Evolutionary conservation across 2,113 vertebrate species (phyloP).

Genomic region (Ameiurus melas): DNA sequence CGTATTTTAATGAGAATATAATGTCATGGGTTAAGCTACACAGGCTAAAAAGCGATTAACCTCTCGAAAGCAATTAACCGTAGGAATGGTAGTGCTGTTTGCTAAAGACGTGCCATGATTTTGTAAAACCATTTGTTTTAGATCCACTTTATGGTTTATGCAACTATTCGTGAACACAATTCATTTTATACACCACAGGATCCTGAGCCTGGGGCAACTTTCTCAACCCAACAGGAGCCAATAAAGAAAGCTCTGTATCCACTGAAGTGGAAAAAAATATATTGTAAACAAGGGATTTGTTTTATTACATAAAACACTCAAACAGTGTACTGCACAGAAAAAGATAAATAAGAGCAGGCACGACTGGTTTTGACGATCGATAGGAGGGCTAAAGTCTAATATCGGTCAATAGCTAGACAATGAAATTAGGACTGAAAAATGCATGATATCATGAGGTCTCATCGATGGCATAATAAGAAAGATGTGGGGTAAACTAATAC

Average conservation of each 20-base stretch:
- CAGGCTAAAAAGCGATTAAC: not conserved
- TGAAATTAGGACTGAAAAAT: not conserved
- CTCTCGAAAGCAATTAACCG: not conserved
- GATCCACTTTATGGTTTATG: constrained; percentile 14
- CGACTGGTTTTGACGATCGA: too few species aligned
- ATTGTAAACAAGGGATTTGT: constrained; percentile 2
- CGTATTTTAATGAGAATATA: constrained; percentile 5
- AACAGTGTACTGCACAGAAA: not conserved
- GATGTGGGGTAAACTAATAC: not conserved
- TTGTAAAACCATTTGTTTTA: constrained; percentile 9
- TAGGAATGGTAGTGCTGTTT: not conserved
- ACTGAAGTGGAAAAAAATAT: not conserved
- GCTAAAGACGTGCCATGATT: not conserved
- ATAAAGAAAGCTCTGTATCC: constrained; percentile 2
- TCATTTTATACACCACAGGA: not conserved
- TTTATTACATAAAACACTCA: not conserved
- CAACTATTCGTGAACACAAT: not conserved
- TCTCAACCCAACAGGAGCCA: constrained; percentile 2
- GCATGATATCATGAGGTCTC: not conserved
- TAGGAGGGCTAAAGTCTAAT: not conserved
- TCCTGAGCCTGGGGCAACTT: not conserved
- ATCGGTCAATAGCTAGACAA: not conserved
- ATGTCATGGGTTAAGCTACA: constrained; percentile 9
- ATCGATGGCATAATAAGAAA: not conserved
- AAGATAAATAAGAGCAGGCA: not conserved